Conservation (phyloP, 2,797 vertebrate genomes). For the Eulemur albifrons region DNA sequence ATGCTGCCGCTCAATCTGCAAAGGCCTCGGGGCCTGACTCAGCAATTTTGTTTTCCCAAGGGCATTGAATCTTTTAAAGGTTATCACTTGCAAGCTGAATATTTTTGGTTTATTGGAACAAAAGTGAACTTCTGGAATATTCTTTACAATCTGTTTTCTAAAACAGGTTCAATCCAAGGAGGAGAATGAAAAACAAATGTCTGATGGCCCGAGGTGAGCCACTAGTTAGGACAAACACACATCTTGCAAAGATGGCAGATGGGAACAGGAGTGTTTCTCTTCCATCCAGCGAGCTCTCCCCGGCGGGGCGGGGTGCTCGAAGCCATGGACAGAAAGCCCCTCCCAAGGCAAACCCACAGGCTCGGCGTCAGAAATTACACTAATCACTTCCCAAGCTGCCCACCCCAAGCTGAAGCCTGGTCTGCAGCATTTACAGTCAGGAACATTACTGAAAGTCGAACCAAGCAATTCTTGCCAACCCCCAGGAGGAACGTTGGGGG, state of each 20-base stretch:
- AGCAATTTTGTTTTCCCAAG: not conserved
- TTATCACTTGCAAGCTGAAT: not conserved
- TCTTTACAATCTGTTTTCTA: not conserved
- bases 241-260: not conserved
- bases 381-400: not conserved
- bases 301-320: not conserved
- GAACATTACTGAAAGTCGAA: conserved; percentile 45
- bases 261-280: not conserved
- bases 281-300: not conserved
- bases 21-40: not conserved
- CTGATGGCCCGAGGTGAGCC: not conserved
- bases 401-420: not conserved
- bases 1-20: not conserved
- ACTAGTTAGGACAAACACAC: not conserved
- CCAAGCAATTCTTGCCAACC: not conserved
- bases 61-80: not conserved
- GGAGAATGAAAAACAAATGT: not conserved
- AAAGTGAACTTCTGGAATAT: not conserved
- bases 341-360: not conserved
- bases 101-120: not conserved
- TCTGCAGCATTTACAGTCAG: not conserved
- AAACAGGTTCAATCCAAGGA: not conserved
- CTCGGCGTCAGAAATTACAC: not conserved
- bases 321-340: not conserved
- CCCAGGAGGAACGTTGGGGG: not conserved